Conservation (phyloP, 2,888 invertebrate genomes). For the Sarcophaga rosellei region DNA sequence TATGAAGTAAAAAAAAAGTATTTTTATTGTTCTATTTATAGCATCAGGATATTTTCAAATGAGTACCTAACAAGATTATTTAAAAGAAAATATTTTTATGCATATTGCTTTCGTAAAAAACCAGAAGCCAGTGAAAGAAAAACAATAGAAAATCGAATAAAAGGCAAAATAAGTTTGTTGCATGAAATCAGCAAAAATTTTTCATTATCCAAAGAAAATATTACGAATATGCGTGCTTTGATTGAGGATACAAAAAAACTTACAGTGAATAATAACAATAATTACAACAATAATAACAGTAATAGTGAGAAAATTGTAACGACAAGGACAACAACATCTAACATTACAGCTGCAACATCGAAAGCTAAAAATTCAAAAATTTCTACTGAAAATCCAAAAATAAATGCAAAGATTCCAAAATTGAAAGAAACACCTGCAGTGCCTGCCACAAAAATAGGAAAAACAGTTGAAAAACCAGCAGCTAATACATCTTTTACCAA, state of each 20-base stretch:
- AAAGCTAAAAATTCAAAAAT: conserved; percentile 26
- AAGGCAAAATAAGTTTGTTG: conserved; percentile 48
- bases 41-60: conserved; percentile 54
- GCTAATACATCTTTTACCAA: conserved; percentile 61
- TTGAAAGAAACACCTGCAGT: not conserved
- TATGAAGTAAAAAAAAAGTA: conserved; percentile 20
- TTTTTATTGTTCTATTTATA: conserved; percentile 57
- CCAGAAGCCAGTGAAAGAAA: conserved; percentile 6
- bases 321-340: conserved; percentile 64
- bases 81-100: conserved; percentile 20
- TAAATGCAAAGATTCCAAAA: not conserved
- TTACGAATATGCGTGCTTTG: conserved; percentile 78
- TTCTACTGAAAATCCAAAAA: conserved; percentile 28
- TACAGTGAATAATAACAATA: conserved; percentile 72
- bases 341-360: conserved; percentile 19
- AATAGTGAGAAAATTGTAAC: conserved; percentile 63
- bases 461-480: not conserved
- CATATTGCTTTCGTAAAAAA: not conserved
- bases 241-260: conserved; percentile 78
- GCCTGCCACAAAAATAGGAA: not conserved
- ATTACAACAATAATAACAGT: conserved; percentile 72
- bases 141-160: conserved; percentile 25
- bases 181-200: conserved; percentile 51
- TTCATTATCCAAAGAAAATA: conserved; percentile 35
- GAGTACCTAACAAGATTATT: conserved; percentile 39